Evolutionary conservation across 2,113 vertebrate genomes (phyloP).

Genomic region (Rhinogobius similis): DNA sequence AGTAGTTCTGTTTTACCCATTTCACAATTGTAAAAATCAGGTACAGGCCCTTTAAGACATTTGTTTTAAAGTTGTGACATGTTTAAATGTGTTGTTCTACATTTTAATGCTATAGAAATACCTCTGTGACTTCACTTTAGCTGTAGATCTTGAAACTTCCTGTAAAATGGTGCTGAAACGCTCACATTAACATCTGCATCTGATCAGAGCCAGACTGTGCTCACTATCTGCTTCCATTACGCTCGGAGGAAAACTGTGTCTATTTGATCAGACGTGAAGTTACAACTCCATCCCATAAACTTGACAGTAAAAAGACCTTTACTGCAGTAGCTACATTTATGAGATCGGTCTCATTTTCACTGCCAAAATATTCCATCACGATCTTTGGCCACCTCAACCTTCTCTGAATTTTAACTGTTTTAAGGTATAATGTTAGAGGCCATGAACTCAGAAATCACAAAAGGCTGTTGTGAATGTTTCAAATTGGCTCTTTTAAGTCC

Average conservation of each 20-base stretch:
- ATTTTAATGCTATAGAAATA: background rate
- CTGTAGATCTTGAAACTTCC: slow-evolving; percentile 11
- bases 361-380: background rate
- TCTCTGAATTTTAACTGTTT: slow-evolving; percentile 1
- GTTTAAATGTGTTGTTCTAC: background rate
- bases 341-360: slow-evolving; percentile 26
- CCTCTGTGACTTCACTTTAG: slow-evolving; percentile 8
- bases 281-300: slow-evolving; percentile 25
- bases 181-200: slow-evolving; percentile 12
- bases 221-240: slow-evolving; percentile 34
- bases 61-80: background rate
- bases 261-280: slow-evolving; percentile 32
- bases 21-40: no score
- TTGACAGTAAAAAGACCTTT: slow-evolving; percentile 20
- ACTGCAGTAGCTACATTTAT: slow-evolving; percentile 26
- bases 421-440: background rate
- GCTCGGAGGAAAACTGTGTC: slow-evolving; percentile 19
- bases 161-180: background rate
- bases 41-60: no score
- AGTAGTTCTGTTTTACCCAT: no score
- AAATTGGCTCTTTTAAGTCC: background rate
- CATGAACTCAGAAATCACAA: background rate
- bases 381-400: background rate
- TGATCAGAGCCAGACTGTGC: slow-evolving; percentile 26
- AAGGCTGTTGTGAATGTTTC: background rate